phyloP scores from a whole-genome alignment of 2,888 invertebrate species.

The Anaspis maculata region DNA sequence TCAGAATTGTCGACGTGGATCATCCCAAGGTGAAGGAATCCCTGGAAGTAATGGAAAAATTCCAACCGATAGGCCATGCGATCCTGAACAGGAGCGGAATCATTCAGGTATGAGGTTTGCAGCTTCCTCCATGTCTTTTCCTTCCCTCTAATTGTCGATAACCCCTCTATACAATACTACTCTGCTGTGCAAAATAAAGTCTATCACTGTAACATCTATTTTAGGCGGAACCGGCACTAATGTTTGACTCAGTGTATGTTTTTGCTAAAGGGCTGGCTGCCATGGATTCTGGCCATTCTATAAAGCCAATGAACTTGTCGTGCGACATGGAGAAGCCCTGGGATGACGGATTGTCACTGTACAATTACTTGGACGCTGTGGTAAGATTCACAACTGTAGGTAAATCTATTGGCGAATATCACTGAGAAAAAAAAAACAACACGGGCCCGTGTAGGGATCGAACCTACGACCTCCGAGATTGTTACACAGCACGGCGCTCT shows the following conservation, averaged over 20 bases:
- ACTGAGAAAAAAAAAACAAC: too few relatives aligned
- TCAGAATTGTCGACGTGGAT: slow-evolving; percentile 76
- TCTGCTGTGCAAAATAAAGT: too few relatives aligned
- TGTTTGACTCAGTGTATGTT: slow-evolving; percentile 80
- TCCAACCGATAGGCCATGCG: slow-evolving; percentile 75
- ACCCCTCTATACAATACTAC: too few relatives aligned
- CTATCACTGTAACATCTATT: too few relatives aligned
- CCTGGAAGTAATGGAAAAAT: slow-evolving; percentile 77
- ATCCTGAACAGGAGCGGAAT: slow-evolving; percentile 62
- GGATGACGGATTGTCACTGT: slow-evolving; percentile 67
- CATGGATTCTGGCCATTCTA: slow-evolving; percentile 60
- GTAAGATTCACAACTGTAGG: too few relatives aligned
- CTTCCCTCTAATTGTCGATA: too few relatives aligned
- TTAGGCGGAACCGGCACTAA: slow-evolving; percentile 77
- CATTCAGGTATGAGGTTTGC: slow-evolving; percentile 50
- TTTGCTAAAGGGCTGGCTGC: slow-evolving; percentile 70
- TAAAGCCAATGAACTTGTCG: slow-evolving; percentile 66
- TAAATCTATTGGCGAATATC: too few relatives aligned
- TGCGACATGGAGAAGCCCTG: slow-evolving; percentile 73
- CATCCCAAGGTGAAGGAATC: slow-evolving; percentile 66
- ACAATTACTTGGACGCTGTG: slow-evolving; percentile 63
- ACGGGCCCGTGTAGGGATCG: too few relatives aligned
- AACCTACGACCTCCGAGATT: too few relatives aligned
- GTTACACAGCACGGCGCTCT: too few relatives aligned
- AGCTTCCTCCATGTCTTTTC: too few relatives aligned